Percentiles rank a stretch among this genome's conserved stretches.
Conservation (phyloP, 2,113 vertebrate species). For the Sphaerodactylus townsendi region DNA sequence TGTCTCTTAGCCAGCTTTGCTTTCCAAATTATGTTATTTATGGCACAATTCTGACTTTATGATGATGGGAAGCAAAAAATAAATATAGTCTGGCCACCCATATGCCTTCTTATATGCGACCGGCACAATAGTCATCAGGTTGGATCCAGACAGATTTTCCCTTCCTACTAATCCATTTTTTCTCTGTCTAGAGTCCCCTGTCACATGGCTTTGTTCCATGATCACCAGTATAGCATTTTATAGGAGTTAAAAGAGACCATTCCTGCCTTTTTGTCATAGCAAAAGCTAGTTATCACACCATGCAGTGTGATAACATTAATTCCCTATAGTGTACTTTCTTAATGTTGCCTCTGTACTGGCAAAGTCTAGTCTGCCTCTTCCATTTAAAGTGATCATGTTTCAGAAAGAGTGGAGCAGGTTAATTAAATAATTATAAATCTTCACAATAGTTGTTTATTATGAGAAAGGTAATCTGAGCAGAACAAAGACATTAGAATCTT, state of each 20-base stretch:
- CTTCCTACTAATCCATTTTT: no score
- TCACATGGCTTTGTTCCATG: no score
- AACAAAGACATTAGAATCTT: slow-evolving; percentile 33
- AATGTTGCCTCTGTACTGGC: slow-evolving; percentile 28
- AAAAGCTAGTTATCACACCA: not conserved
- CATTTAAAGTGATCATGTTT: slow-evolving; percentile 62
- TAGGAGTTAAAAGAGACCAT: no score
- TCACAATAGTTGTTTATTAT: slow-evolving; percentile 65
- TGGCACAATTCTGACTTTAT: not conserved
- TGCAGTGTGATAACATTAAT: slow-evolving; percentile 30
- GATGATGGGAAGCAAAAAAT: not conserved
- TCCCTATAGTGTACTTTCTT: slow-evolving; percentile 39
- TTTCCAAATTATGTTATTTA: slow-evolving; percentile 20
- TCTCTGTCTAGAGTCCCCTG: no score
- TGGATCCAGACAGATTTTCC: no score
- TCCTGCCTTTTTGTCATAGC: no score
- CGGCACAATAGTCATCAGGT: not conserved
- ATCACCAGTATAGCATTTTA: no score
- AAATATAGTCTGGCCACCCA: not conserved
- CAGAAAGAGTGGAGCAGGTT: slow-evolving; percentile 56
- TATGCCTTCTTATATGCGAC: not conserved
- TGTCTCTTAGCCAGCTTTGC: slow-evolving; percentile 1
- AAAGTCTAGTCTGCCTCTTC: slow-evolving; percentile 58
- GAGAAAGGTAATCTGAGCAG: slow-evolving; percentile 54
- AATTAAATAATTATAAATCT: slow-evolving; percentile 69